Base-by-base conservation (phyloP, 2,888 invertebrate species). In the Cylindroiulus punctatus region DNA sequence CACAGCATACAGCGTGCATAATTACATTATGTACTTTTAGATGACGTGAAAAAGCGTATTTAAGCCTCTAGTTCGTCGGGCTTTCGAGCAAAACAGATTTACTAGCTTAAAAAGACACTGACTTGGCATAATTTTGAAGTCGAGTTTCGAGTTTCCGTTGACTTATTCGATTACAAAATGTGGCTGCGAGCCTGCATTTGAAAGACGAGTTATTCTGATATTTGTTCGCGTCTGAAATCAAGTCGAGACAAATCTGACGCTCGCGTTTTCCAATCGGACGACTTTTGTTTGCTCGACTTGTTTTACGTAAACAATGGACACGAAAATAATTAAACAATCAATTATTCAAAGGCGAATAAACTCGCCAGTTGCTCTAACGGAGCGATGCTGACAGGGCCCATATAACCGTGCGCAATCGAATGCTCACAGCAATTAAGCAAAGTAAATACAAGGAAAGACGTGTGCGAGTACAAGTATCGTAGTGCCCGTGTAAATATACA, bases 261-360 rank as follows among this genome's bases (percentile, higher is more conserved):
- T 7, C 14, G 76, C 57, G 10, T 22, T 30, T 76, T 76, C 76
- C 30, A 30, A 10, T 30, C 0, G 30, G 14, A 76, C 14, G 76
- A 14, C 30, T 76, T 76, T 30, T 14, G 76, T 76, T 26, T 30
- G 76, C 30, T 30, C 76, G 14, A 76, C 22, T 76, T 65, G 76
- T 76, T 76, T 76, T 14, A 76, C 76, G 26, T 76, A 76, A 76
- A 76, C 22, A 76, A 76, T 12, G 76, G 30, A 76, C 30, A 12
- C 22, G 0, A 30, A 30, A 76, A 76, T 76, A 76, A 76, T 30
- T 30, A 76, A 76, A 76, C 76, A 8, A 30, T 30, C 76, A 10
- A 30, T 22, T 76, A 76, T 30, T 76, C 22, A 76, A 76, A 30
- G 26, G 26, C 26, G 76, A 76, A 26, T 76, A 30, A 76, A 76